Base-by-base conservation (phyloP, 2,797 vertebrate genomes). In the Antrozous pallidus region DNA sequence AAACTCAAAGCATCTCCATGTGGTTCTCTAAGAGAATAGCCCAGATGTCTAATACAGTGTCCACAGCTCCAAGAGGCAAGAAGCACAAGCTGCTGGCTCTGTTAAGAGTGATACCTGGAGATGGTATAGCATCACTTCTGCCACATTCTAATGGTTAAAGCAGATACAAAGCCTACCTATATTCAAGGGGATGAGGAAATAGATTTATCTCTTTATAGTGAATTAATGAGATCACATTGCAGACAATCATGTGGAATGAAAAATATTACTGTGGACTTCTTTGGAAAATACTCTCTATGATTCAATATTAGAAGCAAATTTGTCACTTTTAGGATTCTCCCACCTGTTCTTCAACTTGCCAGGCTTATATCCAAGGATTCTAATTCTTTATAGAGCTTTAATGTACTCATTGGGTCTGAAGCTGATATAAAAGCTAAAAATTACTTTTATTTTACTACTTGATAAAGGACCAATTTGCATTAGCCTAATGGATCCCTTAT, bases 401-500 rank as follows among this genome's bases (percentile, higher is more conserved):
- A 86, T 45, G 3, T 65, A 75, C 1, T 69, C 58, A 63, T 3
- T 81, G 47, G 10, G 38, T 85, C 63, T 93, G 65, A 79, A 88
- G 42, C n/a, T 78, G 33, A 91, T 81, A 2, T 40, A 67, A 86
- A 90, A 36, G 83, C 71, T 91, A 47, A 84, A 87, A 42, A 31
- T 12, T 24, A 80, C 18, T 85, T 20, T 85, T 45, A 36, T 80
- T 88, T 88, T 89, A 93, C 28, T 84, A 31, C 10, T 89, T 70
- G 45, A 93, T 94, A 94, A 93, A 65, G 54, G 24, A 69, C 14
- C 85, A 84, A 26, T 85, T 93, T 67, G 13, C 31, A 93, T 63
- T 75, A 90, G 80, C 40, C 88, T 96, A 96, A 85, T 79, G 77
- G 91, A 88, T 85, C 36, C 51, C 28, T 63, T 90, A 36, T 54